Conservation (phyloP, 2,888 invertebrate genomes). For the Limenitis arthemis region DNA sequence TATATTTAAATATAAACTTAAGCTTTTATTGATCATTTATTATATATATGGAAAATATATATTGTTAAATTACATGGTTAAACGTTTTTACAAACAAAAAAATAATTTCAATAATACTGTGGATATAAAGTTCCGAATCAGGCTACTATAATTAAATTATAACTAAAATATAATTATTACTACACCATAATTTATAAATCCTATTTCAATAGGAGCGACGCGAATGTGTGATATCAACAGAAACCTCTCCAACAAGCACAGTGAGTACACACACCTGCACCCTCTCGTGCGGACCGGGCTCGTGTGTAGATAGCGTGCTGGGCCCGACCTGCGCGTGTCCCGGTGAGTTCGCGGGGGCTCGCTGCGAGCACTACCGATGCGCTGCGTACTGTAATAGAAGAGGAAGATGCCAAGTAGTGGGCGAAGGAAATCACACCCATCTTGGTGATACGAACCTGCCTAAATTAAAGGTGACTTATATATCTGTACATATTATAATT, state of each 20-base stretch:
- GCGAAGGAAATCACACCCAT: constrained; percentile 1
- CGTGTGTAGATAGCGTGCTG: constrained; percentile 67
- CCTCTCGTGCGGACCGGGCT: constrained; percentile 53
- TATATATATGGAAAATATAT: too few relatives aligned
- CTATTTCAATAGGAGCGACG: constrained; percentile 29
- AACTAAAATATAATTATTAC: too few relatives aligned
- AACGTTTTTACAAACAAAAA: too few relatives aligned
- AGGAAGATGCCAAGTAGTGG: constrained; percentile 35
- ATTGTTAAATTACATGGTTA: too few relatives aligned
- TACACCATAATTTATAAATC: too few relatives aligned
- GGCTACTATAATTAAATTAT: too few relatives aligned
- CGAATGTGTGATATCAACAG: constrained; percentile 34
- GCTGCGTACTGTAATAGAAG: constrained; percentile 18
- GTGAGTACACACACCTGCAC: constrained; percentile 36
- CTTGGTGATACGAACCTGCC: constrained; percentile 42
- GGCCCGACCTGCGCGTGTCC: constrained; percentile 74
- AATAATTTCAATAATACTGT: too few relatives aligned
- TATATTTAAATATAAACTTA: not conserved
- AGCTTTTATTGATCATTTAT: too few relatives aligned
- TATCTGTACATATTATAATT: too few relatives aligned
- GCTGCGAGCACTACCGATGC: constrained; percentile 74
- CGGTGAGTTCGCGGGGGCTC: constrained; percentile 73
- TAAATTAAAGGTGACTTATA: constrained; percentile 64
- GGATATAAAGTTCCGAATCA: too few relatives aligned
- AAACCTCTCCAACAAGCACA: constrained; percentile 19